Conservation (phyloP, 2,888 invertebrate genomes). For the Pherbina coryleti region DNA sequence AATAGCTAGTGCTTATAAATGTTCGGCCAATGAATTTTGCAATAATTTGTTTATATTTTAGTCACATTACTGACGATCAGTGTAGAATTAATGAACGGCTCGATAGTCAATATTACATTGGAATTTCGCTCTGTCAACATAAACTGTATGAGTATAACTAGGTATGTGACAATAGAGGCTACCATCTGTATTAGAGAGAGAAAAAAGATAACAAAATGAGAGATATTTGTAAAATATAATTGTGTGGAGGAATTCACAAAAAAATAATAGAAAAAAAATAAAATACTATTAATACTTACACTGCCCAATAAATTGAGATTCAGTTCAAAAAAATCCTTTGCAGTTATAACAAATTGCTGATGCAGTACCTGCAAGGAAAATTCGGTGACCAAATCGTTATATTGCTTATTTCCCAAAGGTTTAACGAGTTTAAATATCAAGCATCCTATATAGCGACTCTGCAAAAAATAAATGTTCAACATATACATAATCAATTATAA, state of each 20-base stretch:
- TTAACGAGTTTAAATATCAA: constrained; percentile 65
- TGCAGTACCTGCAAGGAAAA: constrained; percentile 66
- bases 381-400: constrained; percentile 65
- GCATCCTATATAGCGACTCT: constrained; percentile 67
- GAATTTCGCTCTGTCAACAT: constrained; percentile 60
- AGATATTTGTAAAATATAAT: not conserved
- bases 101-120: not conserved
- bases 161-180: constrained; percentile 63
- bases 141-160: constrained; percentile 67
- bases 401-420: constrained; percentile 61
- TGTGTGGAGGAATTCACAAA: not conserved
- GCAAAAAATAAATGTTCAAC: constrained; percentile 37
- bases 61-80: too few relatives aligned
- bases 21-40: too few relatives aligned
- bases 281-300: constrained; percentile 53
- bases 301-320: constrained; percentile 65
- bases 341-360: constrained; percentile 65
- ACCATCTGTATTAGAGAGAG: constrained; percentile 57
- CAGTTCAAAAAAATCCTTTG: constrained; percentile 67
- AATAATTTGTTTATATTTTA: too few relatives aligned
- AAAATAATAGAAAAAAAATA: not conserved
- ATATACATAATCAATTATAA: not conserved
- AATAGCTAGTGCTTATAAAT: too few relatives aligned
- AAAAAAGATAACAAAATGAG: not conserved
- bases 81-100: too few relatives aligned